phyloP scores from a whole-genome alignment of 2,113 vertebrate genomes.

The Festucalex cinctus region DNA sequence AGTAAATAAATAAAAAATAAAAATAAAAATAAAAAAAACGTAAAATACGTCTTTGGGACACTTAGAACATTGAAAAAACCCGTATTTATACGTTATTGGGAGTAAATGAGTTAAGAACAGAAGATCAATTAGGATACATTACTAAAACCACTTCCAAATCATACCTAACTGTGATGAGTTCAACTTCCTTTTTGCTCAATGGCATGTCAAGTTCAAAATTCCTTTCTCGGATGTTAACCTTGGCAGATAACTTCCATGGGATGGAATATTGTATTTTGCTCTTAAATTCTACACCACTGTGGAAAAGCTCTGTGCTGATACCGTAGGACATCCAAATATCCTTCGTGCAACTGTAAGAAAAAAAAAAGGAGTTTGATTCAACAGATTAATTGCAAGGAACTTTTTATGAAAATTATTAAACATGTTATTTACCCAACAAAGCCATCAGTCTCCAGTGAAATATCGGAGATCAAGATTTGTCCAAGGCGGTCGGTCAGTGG shows the following conservation, averaged over 20 bases:
- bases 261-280: slow-evolving; percentile 42
- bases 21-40: too few species aligned
- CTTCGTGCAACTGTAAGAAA: slow-evolving; percentile 51
- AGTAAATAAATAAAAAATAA: too few species aligned
- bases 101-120: too few species aligned
- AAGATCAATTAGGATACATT: too few species aligned
- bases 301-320: slow-evolving; percentile 73
- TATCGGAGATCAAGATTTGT: slow-evolving; percentile 62
- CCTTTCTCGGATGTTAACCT: slow-evolving; percentile 49
- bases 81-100: too few species aligned
- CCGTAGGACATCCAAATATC: slow-evolving; percentile 70
- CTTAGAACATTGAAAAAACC: too few species aligned
- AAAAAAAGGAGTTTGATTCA: not conserved
- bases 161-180: slow-evolving; percentile 59
- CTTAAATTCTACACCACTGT: slow-evolving; percentile 64
- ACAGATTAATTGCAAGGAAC: not conserved
- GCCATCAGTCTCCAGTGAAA: slow-evolving; percentile 65
- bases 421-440: slow-evolving; percentile 60
- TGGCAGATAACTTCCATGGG: slow-evolving; percentile 64
- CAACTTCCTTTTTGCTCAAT: slow-evolving; percentile 47
- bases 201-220: slow-evolving; percentile 60
- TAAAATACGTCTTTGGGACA: too few species aligned
- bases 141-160: not conserved
- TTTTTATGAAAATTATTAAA: too few species aligned
- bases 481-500: slow-evolving; percentile 44